Evolutionary conservation across 2,888 invertebrate species (phyloP), one percentile per base, ranked within the genome.

Genomic region (Ophraella communa): DNA sequence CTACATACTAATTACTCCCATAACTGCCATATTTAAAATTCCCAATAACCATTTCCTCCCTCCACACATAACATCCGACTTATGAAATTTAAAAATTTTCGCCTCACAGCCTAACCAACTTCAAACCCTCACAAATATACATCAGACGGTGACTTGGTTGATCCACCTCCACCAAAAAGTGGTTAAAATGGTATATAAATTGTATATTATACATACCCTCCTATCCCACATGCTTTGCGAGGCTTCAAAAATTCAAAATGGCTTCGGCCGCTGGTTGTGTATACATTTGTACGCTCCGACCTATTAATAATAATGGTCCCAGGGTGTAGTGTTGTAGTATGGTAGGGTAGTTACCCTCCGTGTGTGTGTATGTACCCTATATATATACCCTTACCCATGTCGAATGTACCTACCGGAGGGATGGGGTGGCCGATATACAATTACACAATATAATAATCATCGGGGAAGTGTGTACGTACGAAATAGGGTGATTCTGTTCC

Each of bases 401-500:
- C 45, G 62, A 64, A 61, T 66, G 64, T 64, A 66, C 66, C 55
- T 57, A 49, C 18, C 35, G 49, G 51, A 57, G 65, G 65, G 64
- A 58, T 64, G 62, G 68, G 64, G 64, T 59, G 44, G 64, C 62
- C 62, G 64, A 62, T 57, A 66, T 64, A 59, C 68, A 64, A 64
- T 67, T 65, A 63, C 65, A 65, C 65, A 64, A 68, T 68, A 66
- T 66, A 65, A 58, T 68, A 68, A 64, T 65, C 64, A 64, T 65
- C 64, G 62, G 64, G 59, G 54, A 59, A 63, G 54, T 55, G 63
- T n/a, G 57, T 59, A 24, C 24, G 55, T 51, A 59, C 18, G 35
- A n/a, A n/a, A n/a, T 20, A 45, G 30, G 55, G 51, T 17, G 21
- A 5, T 27, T 14, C 27, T n/a, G 27, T 14, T 24, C 27, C n/a